Evolutionary conservation across 2,113 vertebrate genomes (phyloP).

Genomic region (Psittacula cyanocephala): DNA sequence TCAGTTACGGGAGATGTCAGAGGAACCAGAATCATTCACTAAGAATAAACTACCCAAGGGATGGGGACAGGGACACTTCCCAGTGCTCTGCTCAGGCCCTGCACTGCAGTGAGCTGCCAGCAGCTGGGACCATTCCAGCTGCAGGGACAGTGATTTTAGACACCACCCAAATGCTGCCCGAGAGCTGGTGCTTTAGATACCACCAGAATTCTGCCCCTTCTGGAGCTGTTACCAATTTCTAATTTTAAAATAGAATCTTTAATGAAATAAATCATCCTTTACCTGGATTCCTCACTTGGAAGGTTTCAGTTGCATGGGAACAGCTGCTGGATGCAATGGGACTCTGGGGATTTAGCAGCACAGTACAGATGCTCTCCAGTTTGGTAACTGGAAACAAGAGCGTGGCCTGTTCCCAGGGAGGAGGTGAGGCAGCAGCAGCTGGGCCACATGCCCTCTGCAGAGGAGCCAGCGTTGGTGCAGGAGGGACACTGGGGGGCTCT

Average conservation of each 20-base stretch:
- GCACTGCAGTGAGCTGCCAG: background rate
- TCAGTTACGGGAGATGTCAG: background rate
- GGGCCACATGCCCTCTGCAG: background rate
- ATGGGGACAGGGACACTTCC: background rate
- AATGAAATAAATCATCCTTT: background rate
- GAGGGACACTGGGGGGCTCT: background rate
- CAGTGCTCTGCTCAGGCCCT: fast-evolving
- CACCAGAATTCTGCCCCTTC: background rate
- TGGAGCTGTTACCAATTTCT: background rate
- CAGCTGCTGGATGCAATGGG: background rate
- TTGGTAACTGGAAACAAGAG: background rate
- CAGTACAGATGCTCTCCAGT: background rate
- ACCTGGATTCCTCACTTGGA: background rate
- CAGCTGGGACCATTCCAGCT: background rate
- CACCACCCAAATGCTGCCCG: background rate
- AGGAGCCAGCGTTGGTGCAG: background rate
- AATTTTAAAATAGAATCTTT: constrained; percentile 32
- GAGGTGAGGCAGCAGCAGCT: background rate
- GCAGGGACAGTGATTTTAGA: background rate
- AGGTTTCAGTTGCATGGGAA: background rate
- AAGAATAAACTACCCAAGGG: background rate
- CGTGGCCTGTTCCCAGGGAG: background rate
- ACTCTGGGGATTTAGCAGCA: background rate
- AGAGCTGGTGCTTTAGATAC: background rate
- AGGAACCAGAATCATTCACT: background rate